phyloP scores from a whole-genome alignment of 2,888 invertebrate genomes.

The Gasteruption jaculator region DNA sequence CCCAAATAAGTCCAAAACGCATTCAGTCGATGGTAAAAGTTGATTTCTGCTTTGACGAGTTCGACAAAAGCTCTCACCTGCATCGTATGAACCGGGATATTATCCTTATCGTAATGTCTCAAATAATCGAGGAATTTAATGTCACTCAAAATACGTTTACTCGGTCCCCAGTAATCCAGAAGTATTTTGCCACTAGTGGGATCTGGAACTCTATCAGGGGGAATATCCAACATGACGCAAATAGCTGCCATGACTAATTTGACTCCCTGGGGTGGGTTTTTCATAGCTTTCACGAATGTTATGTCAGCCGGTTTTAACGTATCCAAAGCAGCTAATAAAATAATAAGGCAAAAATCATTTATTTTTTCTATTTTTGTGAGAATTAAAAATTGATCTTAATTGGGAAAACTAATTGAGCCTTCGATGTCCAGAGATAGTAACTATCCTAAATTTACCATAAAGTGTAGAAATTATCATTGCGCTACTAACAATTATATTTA shows the following conservation, averaged over 20 bases:
- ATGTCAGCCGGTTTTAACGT: conserved; percentile 82
- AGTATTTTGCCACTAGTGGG: conserved; percentile 66
- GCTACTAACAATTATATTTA: too few species aligned
- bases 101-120: conserved; percentile 80
- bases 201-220: conserved; percentile 73
- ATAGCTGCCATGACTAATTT: conserved; percentile 86
- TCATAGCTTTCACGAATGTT: conserved; percentile 83
- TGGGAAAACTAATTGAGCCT: not conserved
- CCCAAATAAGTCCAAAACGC: too few species aligned
- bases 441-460: too few species aligned
- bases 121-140: conserved; percentile 73
- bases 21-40: too few species aligned
- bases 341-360: conserved; percentile 7
- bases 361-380: not conserved
- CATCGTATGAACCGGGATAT: conserved; percentile 71
- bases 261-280: conserved; percentile 77
- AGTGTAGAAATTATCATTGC: too few species aligned
- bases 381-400: not conserved
- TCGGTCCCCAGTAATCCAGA: conserved; percentile 81
- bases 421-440: too few species aligned
- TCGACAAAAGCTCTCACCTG: too few species aligned
- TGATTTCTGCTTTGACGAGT: too few species aligned
- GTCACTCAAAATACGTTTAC: conserved; percentile 75
- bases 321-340: conserved; percentile 67
- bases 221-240: conserved; percentile 79